Base-by-base conservation (phyloP, 2,797 vertebrate species). In the Microctenopoma steveboyesi region DNA sequence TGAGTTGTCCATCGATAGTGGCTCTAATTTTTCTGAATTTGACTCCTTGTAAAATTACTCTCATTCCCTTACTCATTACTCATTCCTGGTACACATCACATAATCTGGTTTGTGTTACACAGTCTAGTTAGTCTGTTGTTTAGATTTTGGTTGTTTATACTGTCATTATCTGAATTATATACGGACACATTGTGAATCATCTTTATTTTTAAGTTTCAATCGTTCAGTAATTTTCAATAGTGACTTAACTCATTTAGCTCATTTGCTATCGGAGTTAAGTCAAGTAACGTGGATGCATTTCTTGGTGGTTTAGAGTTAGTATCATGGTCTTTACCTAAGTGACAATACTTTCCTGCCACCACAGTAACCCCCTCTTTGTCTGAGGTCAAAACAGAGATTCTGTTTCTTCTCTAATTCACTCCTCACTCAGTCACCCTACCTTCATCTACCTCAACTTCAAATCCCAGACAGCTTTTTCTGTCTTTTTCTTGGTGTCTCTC, bases 391-490 rank as follows among this genome's bases (percentile, higher is more conserved):
- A 46, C 4, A 42, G 54, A 78, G 64, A 72, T 78, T 76, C 45
- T 48, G 40, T 75, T 70, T 74, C 60, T 67, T 74, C 74, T 73
- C 70, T 84, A 81, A 86, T 89, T 73, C 64, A 86, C 76, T 84
- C 42, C 48, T 63, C 12, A 18, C 69, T 65, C 55, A 42, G 53
- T 79, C 64, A 49, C 57, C 35, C 40, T 70, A 39, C 62, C 79
- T 85, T 88, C 79, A 83, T 84, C 78, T 81, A 35, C 58, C 7
- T 3, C 33, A 58, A 86, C 72, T 76, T 72, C 56, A 79, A 82
- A 87, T 89, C 84, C 86, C 76, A 60, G 40, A 52, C 35, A 62
- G 30, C 65, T 69, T 81, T 74, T 67, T 69, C 45, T 30, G 60
- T 74, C 66, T 71, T 60, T 68, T 70, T 56, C 61, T 64, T 46